Base-by-base conservation (phyloP, 2,888 invertebrate species). In the Drosophila phalerata region DNA sequence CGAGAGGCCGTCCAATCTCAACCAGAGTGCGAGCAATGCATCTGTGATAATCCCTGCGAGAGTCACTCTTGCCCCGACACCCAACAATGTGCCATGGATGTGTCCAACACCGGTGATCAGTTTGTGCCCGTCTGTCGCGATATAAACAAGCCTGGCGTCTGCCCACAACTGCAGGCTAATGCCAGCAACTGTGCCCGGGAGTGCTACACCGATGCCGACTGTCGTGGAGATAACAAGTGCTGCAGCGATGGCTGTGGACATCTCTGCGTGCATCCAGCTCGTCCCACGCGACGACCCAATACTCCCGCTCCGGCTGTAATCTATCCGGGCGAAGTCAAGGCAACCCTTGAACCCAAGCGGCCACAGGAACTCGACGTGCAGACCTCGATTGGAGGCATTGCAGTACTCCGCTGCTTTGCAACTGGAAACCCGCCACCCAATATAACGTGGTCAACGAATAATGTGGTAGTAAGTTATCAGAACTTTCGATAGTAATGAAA, bases 201-300 rank as follows among this genome's bases (percentile, higher is more conserved):
- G 91, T 98, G 98, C 88, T 93, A 93, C 69, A 95, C 95, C 58
- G 98, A 98, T 91, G 96, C 96, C 0, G 97, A 97, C 90, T 98
- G 98, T 90, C 92, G 94, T 13, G 95, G 95, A 34, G 94, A 95
- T 25, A 94, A 95, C 90, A 98, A 98, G 92, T 98, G 98, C 91
- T 98, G 98, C 91, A 92, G 93, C 72, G 95, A 95, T 83, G 97
- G 96, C 55, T 98, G 98, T 91, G 96, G 96, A 43, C 93, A 94
- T 28, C 93, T 95, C 28, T 98, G 98, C 90, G 92, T 95, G 3
- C 93, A 93, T 65, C 95, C 96, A 5, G 90, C 92, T 22, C 86
- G 85, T 32, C 93, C 93, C 28, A 93, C 93, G 0, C 91, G 92
- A 30, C 83, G 92, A 1, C 91, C 93, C 1, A 92, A 92, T 32